A percentile compares a stretch with the other conserved stretches of the same genome.
These are phyloP conservation scores for Botia kubotai DNA, from an alignment of 2,797 vertebrate species.

Conservation along the genomic window DNA sequence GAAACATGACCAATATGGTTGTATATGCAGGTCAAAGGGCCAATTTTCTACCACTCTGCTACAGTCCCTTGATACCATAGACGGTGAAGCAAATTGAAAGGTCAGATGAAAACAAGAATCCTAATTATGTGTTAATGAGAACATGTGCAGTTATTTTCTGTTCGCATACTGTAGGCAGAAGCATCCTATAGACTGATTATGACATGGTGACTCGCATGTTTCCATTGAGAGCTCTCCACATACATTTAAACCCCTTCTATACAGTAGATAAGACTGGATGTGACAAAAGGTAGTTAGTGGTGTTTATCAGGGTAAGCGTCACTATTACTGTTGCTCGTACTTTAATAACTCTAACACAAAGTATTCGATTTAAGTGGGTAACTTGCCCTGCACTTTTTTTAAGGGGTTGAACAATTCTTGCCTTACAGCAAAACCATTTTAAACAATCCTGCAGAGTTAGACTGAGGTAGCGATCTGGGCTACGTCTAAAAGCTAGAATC, in stretches of 20 bases:
- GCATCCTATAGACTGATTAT: background rate
- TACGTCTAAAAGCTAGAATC: too few species aligned
- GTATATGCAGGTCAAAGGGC: conserved; percentile 32
- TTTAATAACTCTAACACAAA: background rate
- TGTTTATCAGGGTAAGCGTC: background rate
- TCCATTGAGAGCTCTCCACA: background rate
- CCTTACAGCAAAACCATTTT: too few species aligned
- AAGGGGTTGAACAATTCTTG: too few species aligned
- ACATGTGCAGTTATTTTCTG: conserved; percentile 13
- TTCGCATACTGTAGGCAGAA: background rate
- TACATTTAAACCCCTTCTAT: too few species aligned
- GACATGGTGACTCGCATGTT: background rate
- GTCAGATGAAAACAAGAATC: conserved; percentile 17
- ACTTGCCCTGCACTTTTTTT: too few species aligned
- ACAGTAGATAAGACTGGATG: background rate
- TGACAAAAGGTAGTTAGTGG: background rate
- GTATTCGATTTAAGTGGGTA: too few species aligned
- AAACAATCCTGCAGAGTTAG: too few species aligned
- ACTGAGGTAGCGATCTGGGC: too few species aligned
- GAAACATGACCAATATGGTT: conserved; percentile 31
- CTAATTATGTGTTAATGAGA: background rate
- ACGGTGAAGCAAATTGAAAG: background rate
- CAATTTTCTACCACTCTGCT: conserved; percentile 5
- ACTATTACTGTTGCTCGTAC: background rate
- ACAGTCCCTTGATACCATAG: background rate